Base-by-base conservation (phyloP, 2,888 invertebrate species). In the Mellilla xanthometata region DNA sequence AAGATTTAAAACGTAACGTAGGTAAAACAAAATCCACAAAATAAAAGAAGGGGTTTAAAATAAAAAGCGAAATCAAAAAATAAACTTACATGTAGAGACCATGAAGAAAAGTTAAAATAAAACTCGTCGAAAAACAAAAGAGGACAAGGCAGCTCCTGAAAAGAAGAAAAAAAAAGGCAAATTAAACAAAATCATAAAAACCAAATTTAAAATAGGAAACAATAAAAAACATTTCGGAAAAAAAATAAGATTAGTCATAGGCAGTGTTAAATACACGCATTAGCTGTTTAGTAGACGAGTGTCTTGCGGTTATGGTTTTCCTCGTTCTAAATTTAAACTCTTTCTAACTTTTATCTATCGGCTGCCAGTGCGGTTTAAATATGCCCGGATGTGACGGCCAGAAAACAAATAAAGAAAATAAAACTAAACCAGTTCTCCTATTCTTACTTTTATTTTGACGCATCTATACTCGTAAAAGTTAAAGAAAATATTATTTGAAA, bases 81-180 rank as follows among this genome's bases (percentile, higher is more conserved):
- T 71, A 78, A 88, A 91, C 91, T 88, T 85, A 91, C 91, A 91
- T 80, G 88, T 72, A 65, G 89, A 89, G 75, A 91, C 90, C 91
- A 91, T 91, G 80, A 71, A 74, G 82, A 62, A 62, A 78, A 77
- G 52, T 78, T 72, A 84, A 79, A 79, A 66, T 54, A 70, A 19
- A 84, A 77, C 73, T 62, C 66, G 69, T 74, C 76, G 77, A 6
- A 72, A 63, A 72, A 61, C 62, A 68, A 65, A 68, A 54, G 62
- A 51, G 60, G 64, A 58, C 62, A 35, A 48, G 54, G 46, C 76
- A 62, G 74, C 74, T 82, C 76, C 86, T 85, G 86, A 40, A 84
- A 87, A 78, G 63, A 80, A 81, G 75, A 76, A 72, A 33, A 24
- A 60, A 67, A 76, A 57, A n/a, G n/a, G 58, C 3, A 58, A 62